Evolutionary conservation across 2,113 vertebrate species (phyloP).

Genomic region (Thymallus thymallus): DNA sequence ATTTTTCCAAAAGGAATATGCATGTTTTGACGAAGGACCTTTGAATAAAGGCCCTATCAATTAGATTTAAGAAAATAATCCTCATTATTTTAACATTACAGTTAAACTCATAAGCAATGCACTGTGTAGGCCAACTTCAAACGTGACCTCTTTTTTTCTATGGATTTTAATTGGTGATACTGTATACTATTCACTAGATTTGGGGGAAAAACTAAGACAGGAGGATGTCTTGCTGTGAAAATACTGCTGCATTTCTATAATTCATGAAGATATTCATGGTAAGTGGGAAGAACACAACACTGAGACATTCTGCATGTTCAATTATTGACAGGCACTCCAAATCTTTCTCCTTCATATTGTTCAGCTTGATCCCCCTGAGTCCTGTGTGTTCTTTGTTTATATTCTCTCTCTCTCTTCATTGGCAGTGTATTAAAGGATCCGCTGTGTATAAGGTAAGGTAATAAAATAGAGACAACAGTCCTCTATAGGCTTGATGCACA

Average conservation of each 20-base stretch:
- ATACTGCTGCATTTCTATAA: slow-evolving; percentile 41
- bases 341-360: slow-evolving; percentile 35
- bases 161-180: background rate
- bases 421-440: no score
- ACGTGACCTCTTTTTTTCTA: background rate
- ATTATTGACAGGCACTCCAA: slow-evolving; percentile 45
- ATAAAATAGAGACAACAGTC: background rate
- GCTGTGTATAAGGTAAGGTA: no score
- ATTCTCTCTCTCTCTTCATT: background rate
- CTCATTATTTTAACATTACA: background rate
- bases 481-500: no score
- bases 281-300: slow-evolving; percentile 31
- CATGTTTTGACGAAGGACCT: no score
- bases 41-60: no score
- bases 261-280: slow-evolving; percentile 40
- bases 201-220: background rate
- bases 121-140: background rate
- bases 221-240: slow-evolving; percentile 25
- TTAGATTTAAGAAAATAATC: background rate
- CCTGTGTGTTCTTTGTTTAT: slow-evolving; percentile 9
- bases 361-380: slow-evolving; percentile 37
- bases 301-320: slow-evolving; percentile 32
- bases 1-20: no score
- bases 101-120: background rate
- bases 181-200: no score